Conservation (phyloP, 2,888 invertebrate genomes). For the Ennomos quercinarius region DNA sequence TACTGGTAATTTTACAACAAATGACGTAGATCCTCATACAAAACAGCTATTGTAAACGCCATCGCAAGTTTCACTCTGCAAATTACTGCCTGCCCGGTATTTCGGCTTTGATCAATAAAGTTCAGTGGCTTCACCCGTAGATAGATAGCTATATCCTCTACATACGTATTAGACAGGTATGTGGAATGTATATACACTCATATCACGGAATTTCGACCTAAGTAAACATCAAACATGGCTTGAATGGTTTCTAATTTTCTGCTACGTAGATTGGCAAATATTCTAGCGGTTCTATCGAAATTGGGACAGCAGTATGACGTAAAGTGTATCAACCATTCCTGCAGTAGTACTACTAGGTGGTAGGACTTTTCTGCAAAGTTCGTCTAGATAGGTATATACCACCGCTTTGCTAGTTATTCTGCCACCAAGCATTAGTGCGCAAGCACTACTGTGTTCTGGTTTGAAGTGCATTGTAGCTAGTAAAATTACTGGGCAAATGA, state of each 20-base stretch:
- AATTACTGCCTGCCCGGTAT: constrained; percentile 10
- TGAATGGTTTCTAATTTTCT: constrained; percentile 28
- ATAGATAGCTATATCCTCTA: neutral
- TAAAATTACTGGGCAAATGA: too few relatives aligned
- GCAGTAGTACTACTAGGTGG: too few relatives aligned
- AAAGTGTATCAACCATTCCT: too few relatives aligned
- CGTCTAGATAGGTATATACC: too few relatives aligned
- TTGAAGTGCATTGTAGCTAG: too few relatives aligned
- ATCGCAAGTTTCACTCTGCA: constrained; percentile 3
- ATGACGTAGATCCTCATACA: too few relatives aligned
- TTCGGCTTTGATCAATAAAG: constrained; percentile 22
- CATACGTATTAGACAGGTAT: neutral
- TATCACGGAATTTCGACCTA: constrained; percentile 26
- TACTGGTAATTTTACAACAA: too few relatives aligned
- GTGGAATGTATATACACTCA: constrained; percentile 1
- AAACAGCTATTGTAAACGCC: too few relatives aligned
- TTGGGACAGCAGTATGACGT: neutral
- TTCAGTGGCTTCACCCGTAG: constrained; percentile 13
- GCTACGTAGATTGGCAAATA: constrained; percentile 17
- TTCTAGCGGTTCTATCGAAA: constrained; percentile 10
- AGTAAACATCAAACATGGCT: constrained; percentile 30
- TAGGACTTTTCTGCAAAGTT: too few relatives aligned
- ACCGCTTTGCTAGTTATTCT: too few relatives aligned
- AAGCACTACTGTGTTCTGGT: too few relatives aligned
- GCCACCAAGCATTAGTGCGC: too few relatives aligned